phyloP scores from a whole-genome alignment of 35 echinoderm and acorn worm genomes.

The Patiria miniata region DNA sequence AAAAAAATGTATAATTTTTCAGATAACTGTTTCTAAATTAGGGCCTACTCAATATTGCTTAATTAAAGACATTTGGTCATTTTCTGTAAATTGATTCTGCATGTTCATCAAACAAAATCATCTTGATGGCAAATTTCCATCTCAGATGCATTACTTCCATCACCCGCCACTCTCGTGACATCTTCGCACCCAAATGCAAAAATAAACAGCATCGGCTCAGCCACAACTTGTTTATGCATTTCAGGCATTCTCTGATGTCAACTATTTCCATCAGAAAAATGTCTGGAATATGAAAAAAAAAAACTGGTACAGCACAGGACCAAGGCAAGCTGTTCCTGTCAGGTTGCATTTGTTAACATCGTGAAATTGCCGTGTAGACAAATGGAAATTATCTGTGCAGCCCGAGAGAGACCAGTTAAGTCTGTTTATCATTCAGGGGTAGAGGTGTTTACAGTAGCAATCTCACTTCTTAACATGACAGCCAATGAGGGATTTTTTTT shows the following conservation, averaged over 20 bases:
- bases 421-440: background rate
- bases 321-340: background rate
- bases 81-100: too few species aligned
- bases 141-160: background rate
- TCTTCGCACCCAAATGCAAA: slow-evolving; percentile 12
- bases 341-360: background rate
- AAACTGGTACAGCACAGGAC: too few species aligned
- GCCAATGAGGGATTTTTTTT: too few species aligned
- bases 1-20: too few species aligned
- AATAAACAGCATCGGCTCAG: background rate
- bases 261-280: background rate
- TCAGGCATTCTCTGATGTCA: background rate
- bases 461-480: background rate
- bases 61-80: too few species aligned
- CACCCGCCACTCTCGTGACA: background rate
- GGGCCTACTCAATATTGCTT: too few species aligned
- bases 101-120: background rate
- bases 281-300: too few species aligned
- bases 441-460: slow-evolving; percentile 6
- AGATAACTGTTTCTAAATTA: too few species aligned
- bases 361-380: slow-evolving; percentile 3
- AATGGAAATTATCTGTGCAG: slow-evolving; percentile 8
- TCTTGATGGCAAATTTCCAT: background rate
- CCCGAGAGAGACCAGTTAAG: background rate
- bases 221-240: slow-evolving; percentile 28